phyloP scores from a whole-genome alignment of 2,888 invertebrate genomes.

The Nemapogon koenigi region DNA sequence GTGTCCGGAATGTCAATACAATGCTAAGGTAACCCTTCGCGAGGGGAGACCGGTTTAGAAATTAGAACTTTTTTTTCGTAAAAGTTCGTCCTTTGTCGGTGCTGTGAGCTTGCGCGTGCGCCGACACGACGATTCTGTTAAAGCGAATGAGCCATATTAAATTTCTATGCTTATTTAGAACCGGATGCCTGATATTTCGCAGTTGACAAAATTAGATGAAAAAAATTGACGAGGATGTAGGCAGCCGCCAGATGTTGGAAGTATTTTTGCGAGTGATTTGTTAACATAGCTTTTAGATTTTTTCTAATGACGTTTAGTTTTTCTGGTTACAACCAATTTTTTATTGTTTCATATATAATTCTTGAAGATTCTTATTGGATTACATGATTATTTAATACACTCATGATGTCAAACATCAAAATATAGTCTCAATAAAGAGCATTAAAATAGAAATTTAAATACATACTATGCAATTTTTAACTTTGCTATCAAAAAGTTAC shows the following conservation, averaged over 20 bases:
- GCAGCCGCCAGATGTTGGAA: not conserved
- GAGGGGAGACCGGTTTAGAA: slow-evolving; percentile 58
- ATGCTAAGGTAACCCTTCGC: slow-evolving; percentile 29
- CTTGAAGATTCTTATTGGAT: too few relatives aligned
- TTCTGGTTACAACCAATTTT: too few relatives aligned
- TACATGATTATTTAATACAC: too few relatives aligned
- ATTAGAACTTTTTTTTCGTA: slow-evolving; percentile 55
- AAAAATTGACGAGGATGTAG: not conserved
- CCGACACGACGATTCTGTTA: slow-evolving; percentile 59
- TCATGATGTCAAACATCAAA: too few relatives aligned
- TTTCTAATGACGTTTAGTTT: too few relatives aligned
- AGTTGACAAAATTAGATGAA: slow-evolving; percentile 1
- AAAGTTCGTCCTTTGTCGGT: slow-evolving; percentile 47
- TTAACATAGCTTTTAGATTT: too few relatives aligned
- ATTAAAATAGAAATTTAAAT: too few relatives aligned
- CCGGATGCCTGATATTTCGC: slow-evolving; percentile 37
- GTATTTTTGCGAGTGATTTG: not conserved
- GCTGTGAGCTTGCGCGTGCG: slow-evolving; percentile 41
- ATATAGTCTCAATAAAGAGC: too few relatives aligned
- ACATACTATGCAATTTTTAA: too few relatives aligned
- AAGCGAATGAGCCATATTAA: slow-evolving; percentile 61
- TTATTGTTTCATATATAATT: too few relatives aligned
- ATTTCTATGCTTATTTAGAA: slow-evolving; percentile 42
- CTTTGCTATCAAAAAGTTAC: too few relatives aligned
- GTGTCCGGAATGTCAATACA: slow-evolving; percentile 9